Evolutionary conservation across 1,140 invertebrate genomes (phyloP).

Genomic region (Matsumurasca onukii): DNA sequence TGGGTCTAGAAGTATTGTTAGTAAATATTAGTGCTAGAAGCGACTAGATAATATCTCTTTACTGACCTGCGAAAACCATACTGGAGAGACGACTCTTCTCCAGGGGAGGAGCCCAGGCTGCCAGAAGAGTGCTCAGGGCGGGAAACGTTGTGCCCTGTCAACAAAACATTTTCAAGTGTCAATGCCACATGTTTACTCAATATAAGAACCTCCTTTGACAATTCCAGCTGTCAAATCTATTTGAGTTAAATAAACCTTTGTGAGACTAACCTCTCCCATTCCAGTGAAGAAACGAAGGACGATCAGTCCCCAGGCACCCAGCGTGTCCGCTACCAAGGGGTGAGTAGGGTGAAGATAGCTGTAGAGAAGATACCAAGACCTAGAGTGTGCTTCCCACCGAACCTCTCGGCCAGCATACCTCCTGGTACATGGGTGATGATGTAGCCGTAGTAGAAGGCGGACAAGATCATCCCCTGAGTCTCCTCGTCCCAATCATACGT

Average conservation of each 20-base stretch:
- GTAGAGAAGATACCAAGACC: conserved; percentile 52
- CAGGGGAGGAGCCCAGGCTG: conserved; percentile 77
- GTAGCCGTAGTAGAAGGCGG: conserved; percentile 64
- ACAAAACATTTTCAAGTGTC: no score
- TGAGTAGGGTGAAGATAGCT: conserved; percentile 68
- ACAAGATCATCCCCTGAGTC: conserved; percentile 57
- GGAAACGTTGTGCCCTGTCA: conserved; percentile 75
- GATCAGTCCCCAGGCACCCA: conserved; percentile 56
- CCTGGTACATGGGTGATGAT: conserved; percentile 59
- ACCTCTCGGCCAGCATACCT: conserved; percentile 56
- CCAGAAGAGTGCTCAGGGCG: conserved; percentile 78
- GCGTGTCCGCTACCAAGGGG: conserved; percentile 57
- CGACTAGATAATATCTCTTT: no score
- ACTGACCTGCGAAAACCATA: conserved; percentile 65
- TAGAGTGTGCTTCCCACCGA: conserved; percentile 57
- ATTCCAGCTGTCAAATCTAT: no score
- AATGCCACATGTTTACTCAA: no score
- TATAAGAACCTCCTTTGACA: no score
- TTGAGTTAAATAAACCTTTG: no score
- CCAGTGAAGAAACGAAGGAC: conserved; percentile 66
- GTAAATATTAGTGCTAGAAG: no score
- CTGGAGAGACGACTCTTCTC: conserved; percentile 80
- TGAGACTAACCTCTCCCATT: conserved; percentile 59
- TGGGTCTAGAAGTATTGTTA: no score
- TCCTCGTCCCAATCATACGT: conserved; percentile 49